Conservation (phyloP, 2,797 vertebrate species). For the Carcharodon carcharias region DNA sequence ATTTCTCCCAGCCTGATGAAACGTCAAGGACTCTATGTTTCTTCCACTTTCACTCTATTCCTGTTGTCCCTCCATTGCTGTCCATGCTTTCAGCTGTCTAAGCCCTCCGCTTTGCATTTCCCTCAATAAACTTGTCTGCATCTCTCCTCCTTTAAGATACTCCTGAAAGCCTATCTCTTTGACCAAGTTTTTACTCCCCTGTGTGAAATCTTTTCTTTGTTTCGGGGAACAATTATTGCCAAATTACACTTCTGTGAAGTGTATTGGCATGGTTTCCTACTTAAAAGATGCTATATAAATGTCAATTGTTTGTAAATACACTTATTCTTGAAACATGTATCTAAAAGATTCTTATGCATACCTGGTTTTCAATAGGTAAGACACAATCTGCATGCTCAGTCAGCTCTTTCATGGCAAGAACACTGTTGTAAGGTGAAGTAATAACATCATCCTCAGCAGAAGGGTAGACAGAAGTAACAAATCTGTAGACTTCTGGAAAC, state of each 20-base stretch:
- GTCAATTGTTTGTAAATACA: background rate
- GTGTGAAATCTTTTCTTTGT: background rate
- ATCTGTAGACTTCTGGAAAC: slow-evolving; percentile 85
- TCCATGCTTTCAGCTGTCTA: background rate
- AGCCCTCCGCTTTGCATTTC: background rate
- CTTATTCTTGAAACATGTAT: background rate
- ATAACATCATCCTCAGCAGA: slow-evolving; percentile 89
- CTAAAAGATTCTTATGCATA: slow-evolving; percentile 49
- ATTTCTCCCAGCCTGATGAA: background rate
- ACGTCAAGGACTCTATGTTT: background rate
- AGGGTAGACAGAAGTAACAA: slow-evolving; percentile 84
- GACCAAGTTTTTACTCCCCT: background rate
- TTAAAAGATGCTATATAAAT: background rate
- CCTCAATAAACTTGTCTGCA: background rate
- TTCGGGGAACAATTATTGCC: background rate
- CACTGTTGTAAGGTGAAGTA: slow-evolving; percentile 92
- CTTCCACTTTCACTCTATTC: background rate
- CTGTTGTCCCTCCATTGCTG: too few species aligned
- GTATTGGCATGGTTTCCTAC: background rate
- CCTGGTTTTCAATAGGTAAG: slow-evolving; percentile 89
- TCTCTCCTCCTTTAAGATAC: background rate
- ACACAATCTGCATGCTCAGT: slow-evolving; percentile 90
- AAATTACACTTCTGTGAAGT: background rate
- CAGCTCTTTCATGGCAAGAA: slow-evolving; percentile 89
- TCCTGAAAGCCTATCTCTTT: background rate